Evolutionary conservation across 2,113 vertebrate species (phyloP).

Genomic region (Zosterops japonicus): DNA sequence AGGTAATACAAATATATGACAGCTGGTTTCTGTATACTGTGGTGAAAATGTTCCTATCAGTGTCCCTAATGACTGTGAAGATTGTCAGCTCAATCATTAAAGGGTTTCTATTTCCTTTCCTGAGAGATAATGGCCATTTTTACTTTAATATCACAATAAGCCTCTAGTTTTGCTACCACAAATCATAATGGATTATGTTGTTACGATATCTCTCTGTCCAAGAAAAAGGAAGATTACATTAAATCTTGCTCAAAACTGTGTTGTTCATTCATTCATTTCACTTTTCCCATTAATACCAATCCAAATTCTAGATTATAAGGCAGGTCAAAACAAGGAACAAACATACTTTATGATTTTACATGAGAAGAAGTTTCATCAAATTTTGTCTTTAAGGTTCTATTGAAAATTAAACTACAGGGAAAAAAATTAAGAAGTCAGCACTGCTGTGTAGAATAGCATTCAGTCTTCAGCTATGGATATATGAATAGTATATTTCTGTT

Average conservation of each 20-base stretch:
- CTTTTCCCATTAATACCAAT: not conserved
- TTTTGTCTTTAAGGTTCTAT: not conserved
- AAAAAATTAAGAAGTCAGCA: not conserved
- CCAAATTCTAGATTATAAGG: not conserved
- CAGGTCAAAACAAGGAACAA: not conserved
- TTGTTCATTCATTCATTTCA: constrained; percentile 31
- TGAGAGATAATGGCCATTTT: not conserved
- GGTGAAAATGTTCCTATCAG: not conserved
- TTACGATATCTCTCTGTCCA: not conserved
- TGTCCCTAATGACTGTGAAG: constrained; percentile 11
- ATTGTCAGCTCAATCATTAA: not conserved
- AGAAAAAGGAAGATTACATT: not conserved
- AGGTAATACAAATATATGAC: constrained; percentile 21
- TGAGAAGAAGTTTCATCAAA: not conserved
- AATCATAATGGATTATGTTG: not conserved
- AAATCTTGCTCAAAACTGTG: not conserved
- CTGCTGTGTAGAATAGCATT: not conserved
- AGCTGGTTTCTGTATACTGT: not conserved
- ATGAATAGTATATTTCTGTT: not conserved
- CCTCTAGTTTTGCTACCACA: not conserved
- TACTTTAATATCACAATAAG: constrained; percentile 7
- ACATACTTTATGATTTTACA: not conserved
- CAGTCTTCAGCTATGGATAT: not conserved
- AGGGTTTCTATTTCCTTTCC: not conserved
- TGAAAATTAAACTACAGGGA: not conserved